Percentiles rank a stretch among this genome's conserved stretches.
These are phyloP conservation scores for Ceratoteleas bidentatus DNA, from an alignment of 1,140 invertebrate species.

Conservation along the genomic window DNA sequence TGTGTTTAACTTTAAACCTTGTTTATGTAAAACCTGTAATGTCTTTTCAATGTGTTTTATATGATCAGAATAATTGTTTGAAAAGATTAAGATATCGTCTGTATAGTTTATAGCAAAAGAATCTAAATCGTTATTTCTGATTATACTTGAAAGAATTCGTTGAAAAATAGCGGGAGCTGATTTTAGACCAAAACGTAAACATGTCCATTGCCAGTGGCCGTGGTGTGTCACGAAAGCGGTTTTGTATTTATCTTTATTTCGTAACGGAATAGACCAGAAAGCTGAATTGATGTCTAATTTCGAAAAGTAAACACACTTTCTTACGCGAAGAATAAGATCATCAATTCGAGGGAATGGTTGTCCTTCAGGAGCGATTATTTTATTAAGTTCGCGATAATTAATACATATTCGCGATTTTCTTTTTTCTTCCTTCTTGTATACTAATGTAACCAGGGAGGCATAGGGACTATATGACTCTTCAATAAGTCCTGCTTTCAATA, in stretches of 20 bases:
- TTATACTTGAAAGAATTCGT: conserved; percentile 58
- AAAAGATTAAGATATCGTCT: conserved; percentile 73
- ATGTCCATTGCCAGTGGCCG: conserved; percentile 39
- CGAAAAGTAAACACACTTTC: conserved; percentile 38
- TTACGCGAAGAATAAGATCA: conserved; percentile 3
- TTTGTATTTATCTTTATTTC: conserved; percentile 39
- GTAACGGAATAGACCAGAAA: conserved; percentile 25
- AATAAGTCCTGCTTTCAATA: conserved; percentile 12
- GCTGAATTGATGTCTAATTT: conserved; percentile 34
- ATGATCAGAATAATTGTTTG: conserved; percentile 69
- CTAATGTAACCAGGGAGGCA: conserved; percentile 13
- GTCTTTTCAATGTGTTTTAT: conserved; percentile 30
- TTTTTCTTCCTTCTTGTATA: conserved; percentile 16
- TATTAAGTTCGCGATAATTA: conserved; percentile 14
- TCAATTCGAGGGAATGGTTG: conserved; percentile 20
- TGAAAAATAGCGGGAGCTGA: conserved; percentile 48
- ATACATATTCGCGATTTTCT: conserved; percentile 24
- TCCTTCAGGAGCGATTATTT: conserved; percentile 14
- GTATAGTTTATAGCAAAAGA: conserved; percentile 66
- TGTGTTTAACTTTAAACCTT: conserved; percentile 23
- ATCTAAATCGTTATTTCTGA: conserved; percentile 69
- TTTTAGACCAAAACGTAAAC: conserved; percentile 40
- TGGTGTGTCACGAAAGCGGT: conserved; percentile 37
- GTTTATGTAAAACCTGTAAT: conserved; percentile 7
- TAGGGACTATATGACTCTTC: conserved; percentile 20